Evolutionary conservation across 2,797 vertebrate species (phyloP).

Genomic region (Lepidocolaptes lacrymiger): DNA sequence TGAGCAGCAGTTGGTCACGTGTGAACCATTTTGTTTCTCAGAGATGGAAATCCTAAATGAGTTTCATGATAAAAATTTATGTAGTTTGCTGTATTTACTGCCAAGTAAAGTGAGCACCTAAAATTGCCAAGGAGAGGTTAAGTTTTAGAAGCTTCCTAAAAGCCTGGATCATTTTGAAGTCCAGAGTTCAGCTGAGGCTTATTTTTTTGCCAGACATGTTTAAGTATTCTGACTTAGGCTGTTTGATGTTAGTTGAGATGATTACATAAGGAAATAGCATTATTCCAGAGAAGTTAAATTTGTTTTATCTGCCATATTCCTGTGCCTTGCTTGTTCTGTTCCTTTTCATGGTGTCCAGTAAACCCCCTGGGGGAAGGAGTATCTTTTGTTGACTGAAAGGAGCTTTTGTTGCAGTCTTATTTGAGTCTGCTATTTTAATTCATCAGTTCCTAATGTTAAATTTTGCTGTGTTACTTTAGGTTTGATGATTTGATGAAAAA

Average conservation of each 20-base stretch:
- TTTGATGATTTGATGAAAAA: slow-evolving; percentile 84
- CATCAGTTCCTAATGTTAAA: background rate
- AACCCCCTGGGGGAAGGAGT: background rate
- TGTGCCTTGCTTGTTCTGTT: background rate
- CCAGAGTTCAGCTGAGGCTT: background rate
- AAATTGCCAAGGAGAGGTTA: background rate
- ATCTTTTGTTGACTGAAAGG: background rate
- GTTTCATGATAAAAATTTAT: background rate
- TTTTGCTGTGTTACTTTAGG: slow-evolving; percentile 50
- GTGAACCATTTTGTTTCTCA: background rate
- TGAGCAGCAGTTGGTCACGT: background rate
- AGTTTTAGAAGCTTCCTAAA: background rate
- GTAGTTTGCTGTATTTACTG: background rate
- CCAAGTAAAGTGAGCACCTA: background rate
- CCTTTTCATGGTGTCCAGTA: background rate
- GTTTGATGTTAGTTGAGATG: background rate
- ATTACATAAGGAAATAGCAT: background rate
- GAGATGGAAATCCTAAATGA: background rate
- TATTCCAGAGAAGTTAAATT: background rate
- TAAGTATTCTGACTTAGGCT: background rate
- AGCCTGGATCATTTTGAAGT: background rate
- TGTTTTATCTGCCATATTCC: background rate
- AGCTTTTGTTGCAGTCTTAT: background rate
- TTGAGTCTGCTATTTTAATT: background rate
- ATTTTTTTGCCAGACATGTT: background rate